phyloP scores from a whole-genome alignment of 2,797 vertebrate species.

The Mionectes olivaceus region DNA sequence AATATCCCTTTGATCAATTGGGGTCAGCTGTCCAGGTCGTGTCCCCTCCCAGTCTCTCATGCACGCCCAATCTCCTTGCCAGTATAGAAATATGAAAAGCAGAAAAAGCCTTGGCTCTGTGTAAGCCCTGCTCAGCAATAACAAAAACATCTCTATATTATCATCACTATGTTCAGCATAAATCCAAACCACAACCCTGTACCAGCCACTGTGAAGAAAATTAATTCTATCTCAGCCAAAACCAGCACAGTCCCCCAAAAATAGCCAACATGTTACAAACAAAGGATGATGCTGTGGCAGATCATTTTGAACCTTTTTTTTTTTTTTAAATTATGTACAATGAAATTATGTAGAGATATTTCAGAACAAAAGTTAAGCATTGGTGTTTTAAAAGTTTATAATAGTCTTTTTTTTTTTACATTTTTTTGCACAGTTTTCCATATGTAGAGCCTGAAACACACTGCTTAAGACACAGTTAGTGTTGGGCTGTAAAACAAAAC shows the following conservation, averaged over 20 bases:
- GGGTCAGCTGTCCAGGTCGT: neutral
- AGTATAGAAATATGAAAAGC: accelerated
- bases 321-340: neutral
- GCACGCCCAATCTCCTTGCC: neutral
- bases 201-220: neutral
- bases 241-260: neutral
- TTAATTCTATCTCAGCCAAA: neutral
- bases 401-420: neutral
- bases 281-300: neutral
- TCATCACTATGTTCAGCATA: neutral
- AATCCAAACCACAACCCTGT: neutral
- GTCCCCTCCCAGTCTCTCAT: neutral
- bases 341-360: neutral
- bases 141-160: neutral
- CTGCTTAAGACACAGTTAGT: neutral
- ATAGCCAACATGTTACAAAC: neutral
- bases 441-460: neutral
- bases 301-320: neutral
- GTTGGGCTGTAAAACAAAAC: neutral
- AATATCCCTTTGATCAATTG: neutral
- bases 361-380: neutral
- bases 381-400: neutral
- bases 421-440: neutral
- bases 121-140: neutral
- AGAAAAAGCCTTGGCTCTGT: neutral